A percentile compares a stretch with the other conserved stretches of the same genome.
These are phyloP conservation scores for Beaufortia kweichowensis DNA, from an alignment of 2,113 vertebrate species.

Conservation along the genomic window DNA sequence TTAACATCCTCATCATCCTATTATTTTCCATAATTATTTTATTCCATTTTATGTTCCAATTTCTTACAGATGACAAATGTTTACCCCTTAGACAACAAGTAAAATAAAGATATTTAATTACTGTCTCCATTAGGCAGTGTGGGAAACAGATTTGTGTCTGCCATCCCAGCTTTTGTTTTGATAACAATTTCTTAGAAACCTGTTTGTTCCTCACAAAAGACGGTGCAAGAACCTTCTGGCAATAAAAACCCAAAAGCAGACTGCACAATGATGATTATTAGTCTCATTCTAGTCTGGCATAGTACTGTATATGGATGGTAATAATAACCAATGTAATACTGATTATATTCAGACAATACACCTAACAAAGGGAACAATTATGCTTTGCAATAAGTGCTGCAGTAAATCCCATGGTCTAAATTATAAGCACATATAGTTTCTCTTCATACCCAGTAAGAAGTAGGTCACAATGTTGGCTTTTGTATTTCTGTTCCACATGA, in stretches of 20 bases:
- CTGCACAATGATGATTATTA: background rate
- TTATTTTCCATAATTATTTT: background rate
- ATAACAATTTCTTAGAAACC: background rate
- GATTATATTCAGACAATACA: slow-evolving; percentile 4
- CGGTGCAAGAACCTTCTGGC: background rate
- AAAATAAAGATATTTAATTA: slow-evolving; percentile 12
- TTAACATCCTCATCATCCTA: background rate
- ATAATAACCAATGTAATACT: background rate
- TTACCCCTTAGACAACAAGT: background rate
- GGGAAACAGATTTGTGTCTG: slow-evolving; percentile 4
- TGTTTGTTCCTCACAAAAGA: slow-evolving; percentile 1
- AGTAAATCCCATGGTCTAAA: background rate
- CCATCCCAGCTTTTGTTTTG: background rate
- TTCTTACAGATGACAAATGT: background rate
- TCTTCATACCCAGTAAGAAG: background rate
- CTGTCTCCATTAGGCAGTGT: background rate
- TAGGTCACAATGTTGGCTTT: no score
- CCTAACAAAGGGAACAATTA: background rate
- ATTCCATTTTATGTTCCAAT: background rate
- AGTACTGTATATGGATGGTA: background rate
- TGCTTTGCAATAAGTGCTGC: background rate
- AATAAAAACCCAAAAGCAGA: background rate
- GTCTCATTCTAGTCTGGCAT: slow-evolving; percentile 8
- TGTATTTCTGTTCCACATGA: no score
- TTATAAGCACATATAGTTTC: background rate